These are phyloP conservation scores for Takifugu bimaculatus DNA, from an alignment of 2,113 vertebrate genomes.

Conservation along the genomic window DNA sequence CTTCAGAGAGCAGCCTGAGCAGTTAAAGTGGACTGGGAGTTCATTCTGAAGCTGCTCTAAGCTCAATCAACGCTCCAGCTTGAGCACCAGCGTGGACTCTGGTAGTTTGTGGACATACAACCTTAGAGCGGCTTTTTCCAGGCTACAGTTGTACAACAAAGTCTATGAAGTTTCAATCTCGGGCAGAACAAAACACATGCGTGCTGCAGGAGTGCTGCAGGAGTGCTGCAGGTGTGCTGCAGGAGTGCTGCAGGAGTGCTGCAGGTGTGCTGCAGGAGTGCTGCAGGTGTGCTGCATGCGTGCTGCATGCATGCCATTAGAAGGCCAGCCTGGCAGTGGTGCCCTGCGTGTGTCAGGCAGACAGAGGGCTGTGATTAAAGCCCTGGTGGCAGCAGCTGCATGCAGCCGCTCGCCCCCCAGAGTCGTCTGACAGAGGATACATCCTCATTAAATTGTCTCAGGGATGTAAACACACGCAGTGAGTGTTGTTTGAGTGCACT, in stretches of 20 bases:
- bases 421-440: conserved; percentile 67
- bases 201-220: too few species aligned
- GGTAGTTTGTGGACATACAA: too few species aligned
- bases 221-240: too few species aligned
- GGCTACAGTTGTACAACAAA: too few species aligned
- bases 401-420: conserved; percentile 66
- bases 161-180: too few species aligned
- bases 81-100: too few species aligned
- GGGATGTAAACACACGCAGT: conserved; percentile 75
- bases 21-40: conserved; percentile 44
- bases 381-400: conserved; percentile 78
- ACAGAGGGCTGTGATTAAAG: conserved; percentile 77
- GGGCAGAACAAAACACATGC: too few species aligned
- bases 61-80: conserved; percentile 1
- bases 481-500: conserved; percentile 76
- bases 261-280: too few species aligned
- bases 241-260: too few species aligned
- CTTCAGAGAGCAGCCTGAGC: conserved; percentile 32
- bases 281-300: too few species aligned
- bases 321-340: conserved; percentile 18
- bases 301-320: not conserved
- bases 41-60: conserved; percentile 36
- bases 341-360: conserved; percentile 41
- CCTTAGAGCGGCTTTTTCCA: too few species aligned
- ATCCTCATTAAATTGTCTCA: conserved; percentile 76